Percentiles rank a stretch among this genome's conserved stretches.
These are phyloP conservation scores for Mus spretus DNA, from an alignment of 2,797 vertebrate genomes.

Conservation along the genomic window DNA sequence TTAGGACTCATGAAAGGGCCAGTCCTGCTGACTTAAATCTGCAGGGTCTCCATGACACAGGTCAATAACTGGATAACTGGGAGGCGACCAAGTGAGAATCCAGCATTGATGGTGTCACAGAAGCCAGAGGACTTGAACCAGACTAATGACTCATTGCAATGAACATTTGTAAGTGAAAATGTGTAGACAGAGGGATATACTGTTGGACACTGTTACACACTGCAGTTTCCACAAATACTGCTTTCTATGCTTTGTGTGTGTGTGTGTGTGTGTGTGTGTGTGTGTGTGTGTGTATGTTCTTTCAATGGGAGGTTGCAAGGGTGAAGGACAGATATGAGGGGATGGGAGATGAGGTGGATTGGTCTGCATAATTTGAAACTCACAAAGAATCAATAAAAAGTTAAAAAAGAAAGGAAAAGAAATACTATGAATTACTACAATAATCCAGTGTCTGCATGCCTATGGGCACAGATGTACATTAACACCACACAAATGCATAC, in stretches of 20 bases:
- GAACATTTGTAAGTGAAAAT: neutral
- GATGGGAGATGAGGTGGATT: neutral
- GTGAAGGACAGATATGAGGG: neutral
- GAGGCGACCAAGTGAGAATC: neutral
- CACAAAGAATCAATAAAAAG: neutral
- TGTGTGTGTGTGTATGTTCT: neutral
- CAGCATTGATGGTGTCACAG: neutral
- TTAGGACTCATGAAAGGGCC: neutral
- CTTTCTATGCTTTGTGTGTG: neutral
- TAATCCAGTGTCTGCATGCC: neutral
- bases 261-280: neutral
- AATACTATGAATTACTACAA: neutral
- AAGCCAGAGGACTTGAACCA: neutral
- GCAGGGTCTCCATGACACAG: neutral
- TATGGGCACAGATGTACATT: neutral
- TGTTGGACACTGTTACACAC: neutral
- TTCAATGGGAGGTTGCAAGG: neutral
- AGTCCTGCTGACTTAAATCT: neutral
- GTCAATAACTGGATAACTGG: neutral
- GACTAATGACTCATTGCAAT: neutral
- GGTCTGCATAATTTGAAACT: neutral
- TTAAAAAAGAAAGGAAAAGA: neutral
- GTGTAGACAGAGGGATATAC: neutral
- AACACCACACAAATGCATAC: neutral
- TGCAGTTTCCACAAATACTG: neutral